These are phyloP conservation scores for Prietella phreatophila DNA, from an alignment of 2,113 vertebrate genomes.

Conservation along the genomic window DNA sequence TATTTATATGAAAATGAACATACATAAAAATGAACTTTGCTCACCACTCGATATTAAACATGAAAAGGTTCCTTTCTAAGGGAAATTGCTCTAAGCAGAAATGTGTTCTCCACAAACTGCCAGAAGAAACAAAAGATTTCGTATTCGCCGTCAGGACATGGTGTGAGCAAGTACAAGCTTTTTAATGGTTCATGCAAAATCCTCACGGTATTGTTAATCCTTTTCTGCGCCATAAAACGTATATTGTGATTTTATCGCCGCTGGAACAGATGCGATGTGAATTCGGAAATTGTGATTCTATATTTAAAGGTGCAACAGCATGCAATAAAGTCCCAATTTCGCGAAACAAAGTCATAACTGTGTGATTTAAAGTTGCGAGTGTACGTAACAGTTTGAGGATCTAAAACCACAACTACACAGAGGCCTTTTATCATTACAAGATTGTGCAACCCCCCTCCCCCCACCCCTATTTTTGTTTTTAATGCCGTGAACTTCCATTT, in stretches of 20 bases:
- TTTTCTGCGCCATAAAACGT: background rate
- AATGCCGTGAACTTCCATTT: background rate
- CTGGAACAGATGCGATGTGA: background rate
- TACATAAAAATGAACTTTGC: conserved; percentile 15
- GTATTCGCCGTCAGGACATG: background rate
- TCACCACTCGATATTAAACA: background rate
- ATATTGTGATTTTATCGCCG: background rate
- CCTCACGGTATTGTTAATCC: background rate
- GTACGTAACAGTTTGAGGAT: background rate
- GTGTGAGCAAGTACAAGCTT: background rate
- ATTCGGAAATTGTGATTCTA: background rate
- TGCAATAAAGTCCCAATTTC: background rate
- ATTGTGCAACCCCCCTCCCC: too few relatives aligned
- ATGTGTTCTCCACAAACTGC: background rate
- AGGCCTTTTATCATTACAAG: background rate
- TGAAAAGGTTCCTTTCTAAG: background rate
- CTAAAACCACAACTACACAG: background rate
- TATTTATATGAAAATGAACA: conserved; percentile 8
- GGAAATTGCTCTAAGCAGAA: background rate
- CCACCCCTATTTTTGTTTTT: background rate
- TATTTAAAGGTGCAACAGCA: background rate
- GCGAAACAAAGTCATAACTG: background rate
- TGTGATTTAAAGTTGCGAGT: conserved; percentile 12
- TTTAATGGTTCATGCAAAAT: background rate
- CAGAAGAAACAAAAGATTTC: background rate